Conservation (phyloP, 2,888 invertebrate species). For the Copidosoma aretas region DNA sequence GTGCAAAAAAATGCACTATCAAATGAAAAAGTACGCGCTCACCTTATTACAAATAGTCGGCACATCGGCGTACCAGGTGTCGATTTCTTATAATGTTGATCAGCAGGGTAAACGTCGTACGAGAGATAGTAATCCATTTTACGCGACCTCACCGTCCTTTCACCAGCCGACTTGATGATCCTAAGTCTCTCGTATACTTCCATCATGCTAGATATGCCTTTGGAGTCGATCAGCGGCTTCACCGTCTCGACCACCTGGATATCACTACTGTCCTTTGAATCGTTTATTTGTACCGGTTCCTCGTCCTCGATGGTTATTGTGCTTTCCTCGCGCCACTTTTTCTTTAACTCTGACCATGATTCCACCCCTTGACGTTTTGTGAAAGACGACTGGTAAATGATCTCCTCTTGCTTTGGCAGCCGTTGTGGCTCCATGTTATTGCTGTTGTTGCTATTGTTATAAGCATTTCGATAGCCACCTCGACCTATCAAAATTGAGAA, state of each 20-base stretch:
- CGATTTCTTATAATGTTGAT: slow-evolving; percentile 52
- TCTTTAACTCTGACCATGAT: slow-evolving; percentile 57
- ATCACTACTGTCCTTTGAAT: slow-evolving; percentile 47
- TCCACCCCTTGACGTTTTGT: slow-evolving; percentile 47
- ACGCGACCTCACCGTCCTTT: slow-evolving; percentile 51
- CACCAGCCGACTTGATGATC: slow-evolving; percentile 56
- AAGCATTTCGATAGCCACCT: neutral
- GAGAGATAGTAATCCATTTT: slow-evolving; percentile 53
- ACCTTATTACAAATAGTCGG: slow-evolving; percentile 56
- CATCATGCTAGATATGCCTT: slow-evolving; percentile 45
- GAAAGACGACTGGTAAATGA: slow-evolving; percentile 45
- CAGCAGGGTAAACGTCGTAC: slow-evolving; percentile 55
- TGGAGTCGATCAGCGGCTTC: slow-evolving; percentile 51
- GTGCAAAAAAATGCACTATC: neutral
- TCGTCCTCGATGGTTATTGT: slow-evolving; percentile 60
- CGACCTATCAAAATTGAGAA: neutral
- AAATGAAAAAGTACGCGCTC: slow-evolving; percentile 18
- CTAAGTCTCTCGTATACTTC: slow-evolving; percentile 54
- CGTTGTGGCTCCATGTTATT: neutral
- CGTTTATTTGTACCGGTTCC: slow-evolving; percentile 43
- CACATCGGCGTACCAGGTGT: slow-evolving; percentile 56
- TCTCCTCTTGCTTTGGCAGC: neutral
- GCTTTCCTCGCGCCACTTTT: slow-evolving; percentile 56
- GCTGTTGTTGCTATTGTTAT: neutral
- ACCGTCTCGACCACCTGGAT: slow-evolving; percentile 52